A percentile compares a stretch with the other conserved stretches of the same genome.
Conservation (phyloP, 2,797 vertebrate genomes). For the Lepilemur ruficaudatus region DNA sequence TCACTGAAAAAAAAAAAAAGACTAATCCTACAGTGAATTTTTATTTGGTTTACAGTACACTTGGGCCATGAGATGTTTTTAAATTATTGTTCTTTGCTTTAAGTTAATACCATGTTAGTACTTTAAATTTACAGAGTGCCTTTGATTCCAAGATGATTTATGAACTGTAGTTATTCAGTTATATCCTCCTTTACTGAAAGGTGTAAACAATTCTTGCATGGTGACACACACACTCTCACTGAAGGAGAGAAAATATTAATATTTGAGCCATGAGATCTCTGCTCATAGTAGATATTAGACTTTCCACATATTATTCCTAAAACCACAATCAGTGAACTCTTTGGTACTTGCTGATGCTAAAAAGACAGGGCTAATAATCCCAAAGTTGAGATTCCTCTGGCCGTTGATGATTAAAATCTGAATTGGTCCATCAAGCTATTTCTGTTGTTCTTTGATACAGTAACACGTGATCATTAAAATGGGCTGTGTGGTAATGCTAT, state of each 20-base stretch:
- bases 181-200: conserved; percentile 47
- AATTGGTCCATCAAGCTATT: neutral
- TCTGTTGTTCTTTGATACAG: neutral
- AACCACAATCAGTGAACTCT: neutral
- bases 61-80: conserved; percentile 60
- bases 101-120: conserved; percentile 10
- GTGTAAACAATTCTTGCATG: conserved; percentile 16
- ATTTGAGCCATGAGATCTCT: conserved; percentile 44
- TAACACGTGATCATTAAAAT: conserved; percentile 36
- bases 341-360: conserved; percentile 37
- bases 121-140: conserved; percentile 54
- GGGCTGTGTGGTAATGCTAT: neutral
- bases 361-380: neutral
- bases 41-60: conserved; percentile 71
- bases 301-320: conserved; percentile 27
- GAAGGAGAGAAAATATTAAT: conserved; percentile 52
- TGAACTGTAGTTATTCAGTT: conserved; percentile 35
- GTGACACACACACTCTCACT: neutral
- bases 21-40: conserved; percentile 58
- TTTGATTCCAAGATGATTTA: conserved; percentile 55
- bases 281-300: neutral
- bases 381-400: conserved; percentile 51
- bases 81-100: conserved; percentile 74
- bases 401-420: conserved; percentile 35
- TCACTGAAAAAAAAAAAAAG: conserved; percentile 59